Evolutionary conservation across 1,140 invertebrate species (phyloP), one percentile per base, ranked within the genome.

Genomic region (Halotydeus destructor): DNA sequence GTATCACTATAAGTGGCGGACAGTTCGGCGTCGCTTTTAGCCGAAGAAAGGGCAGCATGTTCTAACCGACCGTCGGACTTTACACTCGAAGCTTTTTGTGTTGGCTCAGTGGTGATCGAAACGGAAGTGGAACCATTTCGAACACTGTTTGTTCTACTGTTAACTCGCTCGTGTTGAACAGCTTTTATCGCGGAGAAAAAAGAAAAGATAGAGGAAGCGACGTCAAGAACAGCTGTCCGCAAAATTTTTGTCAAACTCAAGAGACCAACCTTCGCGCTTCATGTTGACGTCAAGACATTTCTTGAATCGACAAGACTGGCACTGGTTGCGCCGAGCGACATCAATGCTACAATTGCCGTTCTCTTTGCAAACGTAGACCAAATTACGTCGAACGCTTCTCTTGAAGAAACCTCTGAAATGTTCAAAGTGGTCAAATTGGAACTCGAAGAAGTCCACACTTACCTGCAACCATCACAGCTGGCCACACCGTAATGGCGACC

Each of bases 291-390:
- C 68, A 6, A 98, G 76, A 69, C 93, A 98, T 65, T 97, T 98
- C 64, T 94, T 94, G 33, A 98, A 69, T 21, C 93, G 65, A 60
- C 93, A 98, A 0, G 89, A 89, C 60, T 96, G 89, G 59, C 88
- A 97, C 60, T 97, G 88, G 63, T 98, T 98, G 43, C 93, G 65
- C 60, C 97, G 91, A 0, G 89, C 88, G 60, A 97, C 97, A 66
- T 98, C 93, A 4, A 98, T 88, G 26, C 93, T 71, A 57, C 91
- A 98, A 39, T 78, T 68, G 5, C 86, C 88, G 5, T 84, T 93
- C 1, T 85, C 85, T 68, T 96, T 86, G 63, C 88, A 96, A 67
- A 84, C 91, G 67, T 98, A 98, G 49, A 97, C 94, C 32, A 98
- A 69, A 64, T 94, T 89, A 49, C 91, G 70, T 24, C 93, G 68